Conservation (phyloP, 2,113 vertebrate genomes). For the Xiphias gladius region DNA sequence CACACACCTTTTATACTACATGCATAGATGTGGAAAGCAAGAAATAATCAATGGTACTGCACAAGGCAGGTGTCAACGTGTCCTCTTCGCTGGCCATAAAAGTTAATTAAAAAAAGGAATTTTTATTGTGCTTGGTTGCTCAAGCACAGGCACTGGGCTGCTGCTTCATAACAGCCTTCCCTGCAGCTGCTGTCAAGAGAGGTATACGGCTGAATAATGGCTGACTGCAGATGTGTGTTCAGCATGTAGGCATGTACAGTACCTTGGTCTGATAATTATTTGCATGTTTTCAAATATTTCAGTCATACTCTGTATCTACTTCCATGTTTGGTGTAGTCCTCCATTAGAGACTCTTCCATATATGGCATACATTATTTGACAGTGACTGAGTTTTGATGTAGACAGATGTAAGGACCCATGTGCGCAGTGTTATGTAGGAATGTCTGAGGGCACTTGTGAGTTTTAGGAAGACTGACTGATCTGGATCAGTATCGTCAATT, state of each 20-base stretch:
- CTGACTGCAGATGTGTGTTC: conserved; percentile 47
- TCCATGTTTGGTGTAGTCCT: neutral
- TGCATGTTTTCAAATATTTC: conserved; percentile 34
- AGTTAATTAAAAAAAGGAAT: conserved; percentile 83
- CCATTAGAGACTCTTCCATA: neutral
- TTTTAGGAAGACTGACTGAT: neutral
- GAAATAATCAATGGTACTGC: conserved; percentile 65
- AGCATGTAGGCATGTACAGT: conserved; percentile 26
- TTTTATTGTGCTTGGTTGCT: conserved; percentile 78
- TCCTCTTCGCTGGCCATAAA: conserved; percentile 80
- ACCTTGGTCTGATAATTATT: conserved; percentile 27
- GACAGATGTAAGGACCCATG: neutral
- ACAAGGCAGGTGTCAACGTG: conserved; percentile 79
- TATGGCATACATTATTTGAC: neutral
- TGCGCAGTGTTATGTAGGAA: neutral
- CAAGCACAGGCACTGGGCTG: conserved; percentile 55
- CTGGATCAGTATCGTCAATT: neutral
- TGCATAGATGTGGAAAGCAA: conserved; percentile 48
- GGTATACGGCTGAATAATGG: conserved; percentile 63
- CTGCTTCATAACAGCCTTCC: conserved; percentile 74
- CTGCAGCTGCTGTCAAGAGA: conserved; percentile 73
- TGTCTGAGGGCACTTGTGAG: neutral
- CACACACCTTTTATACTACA: conserved; percentile 16
- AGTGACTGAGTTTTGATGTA: neutral
- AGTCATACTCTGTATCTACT: conserved; percentile 3